phyloP scores from a whole-genome alignment of 2,888 invertebrate genomes.

The Metallyticus violacea region DNA sequence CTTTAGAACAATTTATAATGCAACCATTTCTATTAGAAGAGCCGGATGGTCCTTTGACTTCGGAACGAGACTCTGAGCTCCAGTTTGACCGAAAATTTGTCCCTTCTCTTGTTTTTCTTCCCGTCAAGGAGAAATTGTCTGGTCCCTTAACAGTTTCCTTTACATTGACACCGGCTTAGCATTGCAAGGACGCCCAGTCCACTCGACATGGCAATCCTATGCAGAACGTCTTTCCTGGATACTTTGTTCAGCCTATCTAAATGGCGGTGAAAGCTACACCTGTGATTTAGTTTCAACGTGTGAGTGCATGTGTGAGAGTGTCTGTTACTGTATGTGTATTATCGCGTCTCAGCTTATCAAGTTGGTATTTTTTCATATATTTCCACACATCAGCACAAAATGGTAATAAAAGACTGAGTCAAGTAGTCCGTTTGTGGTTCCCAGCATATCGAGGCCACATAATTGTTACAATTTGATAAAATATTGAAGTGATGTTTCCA shows the following conservation, averaged over 20 bases:
- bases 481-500: constrained; percentile 31
- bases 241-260: constrained; percentile 22
- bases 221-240: background rate
- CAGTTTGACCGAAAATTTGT: constrained; percentile 59
- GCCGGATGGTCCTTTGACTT: constrained; percentile 51
- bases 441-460: constrained; percentile 32
- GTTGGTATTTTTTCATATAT: constrained; percentile 28
- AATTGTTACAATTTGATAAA: constrained; percentile 32
- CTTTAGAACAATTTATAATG: constrained; percentile 66
- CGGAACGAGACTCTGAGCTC: constrained; percentile 45
- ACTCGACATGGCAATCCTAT: background rate
- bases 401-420: constrained; percentile 31
- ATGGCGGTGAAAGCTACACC: constrained; percentile 51
- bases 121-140: constrained; percentile 83
- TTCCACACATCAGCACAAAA: constrained; percentile 32
- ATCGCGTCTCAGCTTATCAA: constrained; percentile 17
- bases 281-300: constrained; percentile 45
- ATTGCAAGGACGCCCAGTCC: background rate
- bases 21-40: constrained; percentile 88
- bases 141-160: constrained; percentile 87
- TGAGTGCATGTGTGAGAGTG: background rate
- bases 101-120: constrained; percentile 90
- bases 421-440: constrained; percentile 32
- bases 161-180: constrained; percentile 87
- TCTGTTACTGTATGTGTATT: constrained; percentile 18